Base-by-base conservation (phyloP, 2,888 invertebrate species). In the Amaurobius ferox region DNA sequence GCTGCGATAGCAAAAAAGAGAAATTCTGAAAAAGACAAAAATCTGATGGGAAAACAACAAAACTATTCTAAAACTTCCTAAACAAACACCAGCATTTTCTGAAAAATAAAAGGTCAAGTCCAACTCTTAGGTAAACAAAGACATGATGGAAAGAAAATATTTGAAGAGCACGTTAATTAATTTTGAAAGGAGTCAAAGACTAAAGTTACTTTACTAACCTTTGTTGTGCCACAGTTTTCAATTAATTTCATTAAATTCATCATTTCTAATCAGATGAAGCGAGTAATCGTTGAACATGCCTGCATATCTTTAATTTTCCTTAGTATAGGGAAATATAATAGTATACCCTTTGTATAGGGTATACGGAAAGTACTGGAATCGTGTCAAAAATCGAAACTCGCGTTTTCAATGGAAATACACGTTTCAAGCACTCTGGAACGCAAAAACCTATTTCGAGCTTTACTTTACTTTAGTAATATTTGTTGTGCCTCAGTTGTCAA, bases 121-220 rank as follows among this genome's bases (percentile, higher is more conserved):
- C 62, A 70, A 32, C 64, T 48, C 40, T 44, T 76, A 76, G 66
- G 68, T 78, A 85, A 85, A 72, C 78, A 85, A 78, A 72, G 28
- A 67, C 30, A 40, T 71, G 78, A 85, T 85, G 77, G 78, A 85
- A 85, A 67, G 78, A 85, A 85, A 85, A 85, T 85, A 85, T 85
- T 72, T 85, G 78, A 40, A 72, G 67, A 78, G 78, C 23, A 28
- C 66, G 40, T 78, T 78, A 78, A 85, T 85, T 72, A 78, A 78
- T 55, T 72, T 55, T 55, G 61, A 78, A 78, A 78, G 61, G 61
- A 39, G 55, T 29, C 16, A 29, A 29, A 71, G 72, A 73, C 85
- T 78, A 85, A 77, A 85, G 85, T 85, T 85, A 78, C 72, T 85
- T 72, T 77, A 32, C 28, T 16, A 55, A 62, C 29, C 29, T 77